Evolutionary conservation across 2,797 vertebrate species (phyloP).

Genomic region (Tapirus indicus): DNA sequence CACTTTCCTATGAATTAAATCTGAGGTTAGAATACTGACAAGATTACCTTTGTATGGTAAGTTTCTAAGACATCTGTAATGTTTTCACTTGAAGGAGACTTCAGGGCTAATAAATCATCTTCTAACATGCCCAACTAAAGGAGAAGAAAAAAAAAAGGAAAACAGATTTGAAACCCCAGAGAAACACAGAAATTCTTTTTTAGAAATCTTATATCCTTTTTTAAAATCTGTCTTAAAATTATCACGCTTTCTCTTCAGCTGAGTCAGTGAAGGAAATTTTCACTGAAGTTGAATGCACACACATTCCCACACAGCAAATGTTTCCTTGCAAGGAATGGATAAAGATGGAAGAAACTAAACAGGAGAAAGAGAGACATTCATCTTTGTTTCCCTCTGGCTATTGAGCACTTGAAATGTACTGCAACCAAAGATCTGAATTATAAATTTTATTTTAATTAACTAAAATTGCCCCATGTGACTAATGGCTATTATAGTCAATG

Average conservation of each 20-base stretch:
- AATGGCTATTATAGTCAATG: not conserved
- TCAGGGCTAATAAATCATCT: slow-evolving; percentile 93
- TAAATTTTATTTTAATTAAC: slow-evolving; percentile 18
- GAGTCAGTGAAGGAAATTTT: not conserved
- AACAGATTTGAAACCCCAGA: not conserved
- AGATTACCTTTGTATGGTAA: slow-evolving; percentile 93
- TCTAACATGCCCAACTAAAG: slow-evolving; percentile 93
- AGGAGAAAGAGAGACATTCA: not conserved
- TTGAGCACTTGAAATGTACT: not conserved
- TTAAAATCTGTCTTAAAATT: slow-evolving; percentile 40
- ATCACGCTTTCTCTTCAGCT: not conserved
- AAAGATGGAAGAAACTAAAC: not conserved
- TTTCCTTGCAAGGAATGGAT: not conserved
- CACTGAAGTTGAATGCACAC: not conserved
- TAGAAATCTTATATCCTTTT: not conserved
- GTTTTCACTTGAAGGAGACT: slow-evolving; percentile 91
- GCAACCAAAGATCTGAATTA: not conserved
- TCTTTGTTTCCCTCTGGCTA: not conserved
- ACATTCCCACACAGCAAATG: not conserved
- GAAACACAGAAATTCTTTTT: not conserved
- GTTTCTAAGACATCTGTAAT: slow-evolving; percentile 91
- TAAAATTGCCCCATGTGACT: not conserved
- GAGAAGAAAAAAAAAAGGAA: not conserved
- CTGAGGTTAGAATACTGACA: slow-evolving; percentile 20
- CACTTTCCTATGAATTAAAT: not conserved